Conservation (phyloP, 2,888 invertebrate genomes). For the Globia sparganii region DNA sequence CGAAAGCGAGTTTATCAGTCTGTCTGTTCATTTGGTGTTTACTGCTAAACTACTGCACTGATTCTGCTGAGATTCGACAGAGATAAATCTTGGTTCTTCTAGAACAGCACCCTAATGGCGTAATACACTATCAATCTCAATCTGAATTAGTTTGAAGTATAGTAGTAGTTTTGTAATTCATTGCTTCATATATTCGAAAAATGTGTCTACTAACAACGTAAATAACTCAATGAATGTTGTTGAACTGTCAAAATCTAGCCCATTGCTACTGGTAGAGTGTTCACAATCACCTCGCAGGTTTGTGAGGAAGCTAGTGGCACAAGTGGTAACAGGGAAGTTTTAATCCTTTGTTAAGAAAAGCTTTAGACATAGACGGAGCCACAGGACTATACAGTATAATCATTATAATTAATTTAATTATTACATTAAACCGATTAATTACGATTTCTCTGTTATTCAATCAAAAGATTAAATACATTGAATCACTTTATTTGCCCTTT, state of each 20-base stretch:
- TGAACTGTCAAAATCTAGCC: no score
- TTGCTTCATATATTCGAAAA: no score
- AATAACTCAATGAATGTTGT: no score
- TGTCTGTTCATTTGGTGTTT: background rate
- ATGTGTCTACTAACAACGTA: no score
- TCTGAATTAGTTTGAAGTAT: no score
- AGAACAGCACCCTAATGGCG: no score
- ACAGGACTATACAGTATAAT: background rate
- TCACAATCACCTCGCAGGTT: background rate
- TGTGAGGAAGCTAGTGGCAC: background rate
- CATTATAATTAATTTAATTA: constrained; percentile 23
- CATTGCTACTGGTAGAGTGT: no score
- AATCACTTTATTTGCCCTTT: constrained; percentile 64
- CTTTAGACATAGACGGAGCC: background rate
- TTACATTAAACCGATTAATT: constrained; percentile 19
- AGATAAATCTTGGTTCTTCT: background rate
- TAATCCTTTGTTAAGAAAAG: background rate
- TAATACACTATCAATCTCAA: no score
- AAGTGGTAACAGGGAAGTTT: background rate
- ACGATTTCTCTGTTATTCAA: constrained; percentile 33
- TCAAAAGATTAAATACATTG: constrained; percentile 36
- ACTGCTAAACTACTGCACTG: background rate
- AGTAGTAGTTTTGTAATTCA: no score
- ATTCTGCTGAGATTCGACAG: background rate
- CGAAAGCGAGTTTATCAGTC: background rate